Conservation (phyloP, 2,888 invertebrate species). For the Spatulosminthurus flaviceps region DNA sequence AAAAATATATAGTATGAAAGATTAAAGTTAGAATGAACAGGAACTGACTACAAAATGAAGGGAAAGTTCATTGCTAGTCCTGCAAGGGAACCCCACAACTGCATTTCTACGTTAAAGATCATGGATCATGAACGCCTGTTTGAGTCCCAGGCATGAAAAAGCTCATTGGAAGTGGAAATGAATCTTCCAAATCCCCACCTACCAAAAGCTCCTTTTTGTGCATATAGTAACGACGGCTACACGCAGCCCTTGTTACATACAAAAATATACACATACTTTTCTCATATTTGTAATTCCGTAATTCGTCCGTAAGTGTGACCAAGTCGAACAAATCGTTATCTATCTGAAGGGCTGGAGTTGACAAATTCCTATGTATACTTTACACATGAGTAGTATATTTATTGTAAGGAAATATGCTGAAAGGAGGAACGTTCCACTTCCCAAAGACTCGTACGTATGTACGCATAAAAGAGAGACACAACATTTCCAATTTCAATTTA, state of each 20-base stretch:
- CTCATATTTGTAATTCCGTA: conserved; percentile 7
- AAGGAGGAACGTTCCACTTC: too few species aligned
- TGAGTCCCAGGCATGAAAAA: conserved; percentile 59
- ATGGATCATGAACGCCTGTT: conserved; percentile 63
- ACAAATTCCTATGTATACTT: too few species aligned
- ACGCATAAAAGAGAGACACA: background rate
- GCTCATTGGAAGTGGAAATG: conserved; percentile 5
- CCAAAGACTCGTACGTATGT: too few species aligned
- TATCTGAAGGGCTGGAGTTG: background rate
- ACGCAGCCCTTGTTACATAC: too few species aligned
- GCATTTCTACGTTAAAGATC: conserved; percentile 39
- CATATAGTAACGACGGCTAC: conserved; percentile 1
- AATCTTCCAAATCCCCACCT: conserved; percentile 4
- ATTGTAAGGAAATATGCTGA: too few species aligned
- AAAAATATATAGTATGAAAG: background rate
- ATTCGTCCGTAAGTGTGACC: conserved; percentile 28
- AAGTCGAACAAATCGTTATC: conserved; percentile 27
- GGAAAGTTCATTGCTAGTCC: conserved; percentile 32
- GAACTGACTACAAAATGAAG: background rate
- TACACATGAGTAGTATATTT: too few species aligned
- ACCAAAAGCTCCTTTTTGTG: background rate
- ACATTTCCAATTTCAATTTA: conserved; percentile 28
- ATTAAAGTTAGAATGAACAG: background rate
- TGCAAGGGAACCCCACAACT: conserved; percentile 30
- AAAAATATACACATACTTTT: too few species aligned